Conservation (phyloP, 2,113 vertebrate genomes). For the Capreolus pygargus region DNA sequence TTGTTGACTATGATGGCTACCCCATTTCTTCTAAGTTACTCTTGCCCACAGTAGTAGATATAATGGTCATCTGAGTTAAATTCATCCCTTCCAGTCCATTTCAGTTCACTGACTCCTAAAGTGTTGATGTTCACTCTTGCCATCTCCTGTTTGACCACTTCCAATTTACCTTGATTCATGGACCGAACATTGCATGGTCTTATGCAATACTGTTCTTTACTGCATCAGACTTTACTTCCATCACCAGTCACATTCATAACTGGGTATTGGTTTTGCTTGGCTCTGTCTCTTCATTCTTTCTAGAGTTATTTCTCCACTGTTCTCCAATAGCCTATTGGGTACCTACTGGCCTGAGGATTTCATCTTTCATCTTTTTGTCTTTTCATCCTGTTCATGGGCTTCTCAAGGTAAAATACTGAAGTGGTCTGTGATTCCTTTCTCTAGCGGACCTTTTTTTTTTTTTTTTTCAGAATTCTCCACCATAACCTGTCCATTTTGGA, state of each 20-base stretch:
- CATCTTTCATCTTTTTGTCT: background rate
- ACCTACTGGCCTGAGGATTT: background rate
- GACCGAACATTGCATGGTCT: background rate
- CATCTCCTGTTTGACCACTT: background rate
- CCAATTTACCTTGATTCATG: background rate
- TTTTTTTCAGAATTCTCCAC: background rate
- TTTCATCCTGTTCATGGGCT: background rate
- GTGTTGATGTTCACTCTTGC: accelerated
- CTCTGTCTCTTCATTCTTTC: background rate
- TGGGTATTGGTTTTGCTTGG: background rate
- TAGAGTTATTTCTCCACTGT: background rate
- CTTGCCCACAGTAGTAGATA: background rate
- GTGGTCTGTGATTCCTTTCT: background rate
- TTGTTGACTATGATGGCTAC: background rate
- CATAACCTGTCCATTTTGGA: background rate
- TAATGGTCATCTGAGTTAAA: background rate
- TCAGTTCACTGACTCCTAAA: background rate
- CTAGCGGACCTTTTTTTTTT: background rate
- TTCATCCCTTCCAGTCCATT: background rate
- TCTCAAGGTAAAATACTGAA: background rate
- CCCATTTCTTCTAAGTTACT: background rate
- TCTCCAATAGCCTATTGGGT: background rate
- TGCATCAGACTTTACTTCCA: background rate
- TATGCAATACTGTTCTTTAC: background rate
- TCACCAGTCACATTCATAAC: background rate